A percentile compares a stretch with the other conserved stretches of the same genome.
phyloP scores from a whole-genome alignment of 2,888 invertebrate species.

The Pseudeuparius sepicola region DNA sequence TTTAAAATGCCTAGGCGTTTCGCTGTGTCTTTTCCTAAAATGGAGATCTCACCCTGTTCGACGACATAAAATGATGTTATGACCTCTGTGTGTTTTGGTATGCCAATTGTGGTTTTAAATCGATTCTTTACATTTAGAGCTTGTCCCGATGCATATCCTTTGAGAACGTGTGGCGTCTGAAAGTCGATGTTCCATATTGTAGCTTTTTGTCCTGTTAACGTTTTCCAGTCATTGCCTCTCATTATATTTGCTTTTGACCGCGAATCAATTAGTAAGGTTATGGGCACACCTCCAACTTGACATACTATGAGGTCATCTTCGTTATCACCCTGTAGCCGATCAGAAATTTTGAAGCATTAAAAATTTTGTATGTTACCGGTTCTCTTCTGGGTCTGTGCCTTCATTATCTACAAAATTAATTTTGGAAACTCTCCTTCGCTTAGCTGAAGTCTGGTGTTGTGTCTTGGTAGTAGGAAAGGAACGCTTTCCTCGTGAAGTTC shows the following conservation, averaged over 20 bases:
- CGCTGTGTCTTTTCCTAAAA: slow-evolving; percentile 22
- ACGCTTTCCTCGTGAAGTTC: no score
- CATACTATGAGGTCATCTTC: slow-evolving; percentile 19
- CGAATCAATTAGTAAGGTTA: slow-evolving; percentile 21
- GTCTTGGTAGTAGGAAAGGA: no score
- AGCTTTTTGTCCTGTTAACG: slow-evolving; percentile 12
- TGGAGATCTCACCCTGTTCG: no score
- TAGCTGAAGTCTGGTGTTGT: no score
- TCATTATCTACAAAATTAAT: slow-evolving; percentile 4
- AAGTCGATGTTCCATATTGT: slow-evolving; percentile 17
- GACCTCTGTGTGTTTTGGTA: no score
- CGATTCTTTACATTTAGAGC: slow-evolving; percentile 11
- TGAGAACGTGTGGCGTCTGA: slow-evolving; percentile 11
- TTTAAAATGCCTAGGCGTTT: slow-evolving; percentile 21
- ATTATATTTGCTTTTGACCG: slow-evolving; percentile 22
- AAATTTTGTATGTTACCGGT: slow-evolving; percentile 7
- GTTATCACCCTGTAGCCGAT: neutral
- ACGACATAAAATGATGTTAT: no score
- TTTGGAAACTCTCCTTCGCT: slow-evolving; percentile 1
- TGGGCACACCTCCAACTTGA: slow-evolving; percentile 17
- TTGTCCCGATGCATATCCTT: slow-evolving; percentile 14
- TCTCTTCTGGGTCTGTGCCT: slow-evolving; percentile 5
- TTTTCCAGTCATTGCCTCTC: slow-evolving; percentile 20
- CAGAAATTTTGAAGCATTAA: slow-evolving; percentile 13
- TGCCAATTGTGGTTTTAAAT: no score